Base-by-base conservation (phyloP, 2,797 vertebrate genomes). In the Hypotaenidia philippensis region DNA sequence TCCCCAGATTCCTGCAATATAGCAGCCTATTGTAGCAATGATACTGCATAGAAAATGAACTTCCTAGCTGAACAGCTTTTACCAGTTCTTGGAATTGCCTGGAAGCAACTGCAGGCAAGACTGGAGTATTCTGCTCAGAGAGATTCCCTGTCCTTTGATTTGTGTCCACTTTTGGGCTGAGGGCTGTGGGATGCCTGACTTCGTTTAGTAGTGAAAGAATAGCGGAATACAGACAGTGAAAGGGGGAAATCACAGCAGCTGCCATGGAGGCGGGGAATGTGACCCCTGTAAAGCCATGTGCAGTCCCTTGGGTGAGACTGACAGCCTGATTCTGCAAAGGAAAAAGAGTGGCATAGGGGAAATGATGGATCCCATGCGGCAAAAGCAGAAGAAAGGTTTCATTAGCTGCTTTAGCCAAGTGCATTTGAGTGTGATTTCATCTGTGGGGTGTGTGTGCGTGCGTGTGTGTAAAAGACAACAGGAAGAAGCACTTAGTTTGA, bases 401-500 rank as follows among this genome's bases (percentile, higher is more conserved):
- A 50, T 92, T 75, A 25, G 34, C 64, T 89, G 77, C 71, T 82
- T 85, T 68, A 92, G 47, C 61, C 5, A 3, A 91, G 85, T 79
- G 72, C 70, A 44, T 40, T 83, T 3, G 1, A 83, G 49, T 64
- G 50, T 27, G 44, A 88, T 95, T 94, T 84, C 84, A 92, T 96
- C 87, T 77, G 44, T 9, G 0, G 6, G 32, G 45, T 1, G 1
- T 57, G 63, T 74, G 22, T 47, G 45, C 5, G 13, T 4, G 10
- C 0, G 4, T 77, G 41, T 57, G 70, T 34, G 27, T 31, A 78
- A 76, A 90, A 89, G 83, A 89, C 76, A 91, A 90, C 72, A 87
- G 78, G 87, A 91, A 93, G 87, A 83, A 92, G 83, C 95, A 96
- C 93, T 97, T 96, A 95, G 93, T 95, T 65, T 94, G 93, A 97